A percentile compares a stretch with the other conserved stretches of the same genome.
Evolutionary conservation across 2,797 vertebrate genomes (phyloP).

Genomic region (Melanogrammus aeglefinus): DNA sequence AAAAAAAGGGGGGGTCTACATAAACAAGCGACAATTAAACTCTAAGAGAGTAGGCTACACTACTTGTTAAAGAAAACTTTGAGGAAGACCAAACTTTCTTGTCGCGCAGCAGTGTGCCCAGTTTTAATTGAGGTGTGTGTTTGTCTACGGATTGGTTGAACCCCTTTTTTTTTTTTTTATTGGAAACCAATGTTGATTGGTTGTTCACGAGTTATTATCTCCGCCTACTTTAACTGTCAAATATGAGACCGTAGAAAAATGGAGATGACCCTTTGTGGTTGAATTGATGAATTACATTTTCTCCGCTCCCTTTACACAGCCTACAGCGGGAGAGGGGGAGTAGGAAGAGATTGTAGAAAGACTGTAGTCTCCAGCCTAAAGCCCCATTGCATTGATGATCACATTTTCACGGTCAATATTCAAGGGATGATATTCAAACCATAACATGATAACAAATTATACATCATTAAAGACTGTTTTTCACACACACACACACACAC

Average conservation of each 20-base stretch:
- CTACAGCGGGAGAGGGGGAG: too few species aligned
- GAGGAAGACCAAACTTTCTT: background rate
- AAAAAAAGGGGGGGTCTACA: too few species aligned
- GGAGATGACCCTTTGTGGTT: background rate
- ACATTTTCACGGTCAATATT: too few species aligned
- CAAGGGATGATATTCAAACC: too few species aligned
- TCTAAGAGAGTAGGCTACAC: background rate
- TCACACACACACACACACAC: too few species aligned
- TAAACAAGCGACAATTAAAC: background rate
- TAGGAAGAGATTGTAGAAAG: too few species aligned
- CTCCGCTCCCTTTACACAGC: too few species aligned
- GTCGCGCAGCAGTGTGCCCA: background rate
- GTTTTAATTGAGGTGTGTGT: background rate
- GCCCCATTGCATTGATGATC: too few species aligned
- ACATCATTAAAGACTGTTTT: too few species aligned
- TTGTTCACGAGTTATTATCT: background rate
- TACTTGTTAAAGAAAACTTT: background rate
- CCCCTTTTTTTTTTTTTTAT: background rate
- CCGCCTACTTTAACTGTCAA: background rate
- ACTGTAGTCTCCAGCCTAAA: too few species aligned
- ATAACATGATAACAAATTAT: too few species aligned
- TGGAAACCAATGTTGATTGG: background rate
- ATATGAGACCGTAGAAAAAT: background rate
- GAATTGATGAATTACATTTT: background rate
- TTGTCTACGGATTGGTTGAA: background rate